Percentiles rank a stretch among this genome's conserved stretches.
phyloP scores from a whole-genome alignment of 2,797 vertebrate species.

The Cichlasoma orientale region DNA sequence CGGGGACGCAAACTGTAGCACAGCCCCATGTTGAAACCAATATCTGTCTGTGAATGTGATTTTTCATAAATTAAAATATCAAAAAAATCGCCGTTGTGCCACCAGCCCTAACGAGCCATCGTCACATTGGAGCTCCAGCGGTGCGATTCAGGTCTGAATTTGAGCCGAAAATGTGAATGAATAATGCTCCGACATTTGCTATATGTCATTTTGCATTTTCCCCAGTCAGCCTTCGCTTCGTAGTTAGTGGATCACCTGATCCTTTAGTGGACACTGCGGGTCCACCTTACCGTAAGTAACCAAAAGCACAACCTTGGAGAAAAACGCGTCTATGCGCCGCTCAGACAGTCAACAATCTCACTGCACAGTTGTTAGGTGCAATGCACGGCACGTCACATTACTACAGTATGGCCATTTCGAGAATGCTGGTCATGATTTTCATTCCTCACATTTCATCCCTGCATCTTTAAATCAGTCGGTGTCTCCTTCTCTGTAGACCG shows the following conservation, averaged over 20 bases:
- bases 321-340: conserved; percentile 41
- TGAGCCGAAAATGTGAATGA: conserved; percentile 75
- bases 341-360: conserved; percentile 43
- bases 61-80: conserved; percentile 79
- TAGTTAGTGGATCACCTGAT: conserved; percentile 88
- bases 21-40: conserved; percentile 89
- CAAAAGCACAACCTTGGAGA: conserved; percentile 67
- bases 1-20: conserved; percentile 96
- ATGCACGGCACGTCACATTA: conserved; percentile 66
- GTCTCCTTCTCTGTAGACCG: background rate
- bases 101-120: conserved; percentile 75
- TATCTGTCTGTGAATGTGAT: conserved; percentile 73
- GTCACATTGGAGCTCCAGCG: conserved; percentile 66
- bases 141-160: conserved; percentile 65
- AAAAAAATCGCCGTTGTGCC: conserved; percentile 58
- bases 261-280: conserved; percentile 83
- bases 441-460: conserved; percentile 71
- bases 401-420: conserved; percentile 72
- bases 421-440: conserved; percentile 67
- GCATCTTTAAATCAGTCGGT: conserved; percentile 39
- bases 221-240: conserved; percentile 74
- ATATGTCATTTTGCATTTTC: conserved; percentile 90
- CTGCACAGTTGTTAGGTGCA: conserved; percentile 67
- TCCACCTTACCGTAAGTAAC: conserved; percentile 91
- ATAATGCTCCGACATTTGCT: conserved; percentile 84